Evolutionary conservation across 2,888 invertebrate genomes (phyloP), one percentile per base, ranked within the genome.

Genomic region (Andrena chrysosceles): DNA sequence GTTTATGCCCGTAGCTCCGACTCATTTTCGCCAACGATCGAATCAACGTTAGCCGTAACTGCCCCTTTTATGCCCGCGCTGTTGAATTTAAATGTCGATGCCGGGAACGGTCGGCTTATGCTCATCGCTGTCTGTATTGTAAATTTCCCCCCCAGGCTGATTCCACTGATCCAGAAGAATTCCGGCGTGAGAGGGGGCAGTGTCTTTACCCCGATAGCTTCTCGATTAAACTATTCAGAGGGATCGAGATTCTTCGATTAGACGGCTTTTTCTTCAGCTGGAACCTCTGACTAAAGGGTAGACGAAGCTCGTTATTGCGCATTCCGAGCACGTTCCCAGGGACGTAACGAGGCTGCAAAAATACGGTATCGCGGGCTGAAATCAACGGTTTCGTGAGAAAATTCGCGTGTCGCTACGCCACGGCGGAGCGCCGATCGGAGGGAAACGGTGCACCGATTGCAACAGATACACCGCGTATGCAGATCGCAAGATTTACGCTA

Each of bases 11-110:
- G 63, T 35, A 35, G 10, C 42, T 2, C 33, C 23, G 74, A 16
- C 74, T 35, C 69, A 72, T 79, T 70, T 66, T 77, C 74, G 35
- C 33, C 75, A 52, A 63, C 70, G 76, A 82, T 85, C 69, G 69
- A 77, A 77, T 71, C 63, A 23, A 31, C 72, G 26, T 79, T 68
- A 74, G 29, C 67, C 42, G 42, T 52, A 63, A 85, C 71, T 59
- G 69, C n/a, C 52, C 49, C 66, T 59, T 80, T 74, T 67, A 73
- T 59, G 54, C 31, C 16, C n/a, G 35, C 3, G 31, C 49, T 72
- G 66, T 67, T 68, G 48, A 70, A 63, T 67, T 73, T 64, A 52
- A 81, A 59, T 68, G 56, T 63, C 59, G 62, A 63, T 56, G 35
- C 60, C n/a, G n/a, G 23, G 35, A 62, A 79, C 56, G 48, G 49